Evolutionary conservation across 2,888 invertebrate species (phyloP), one percentile per base, ranked within the genome.

Genomic region (Parapristionchus giblindavisi): DNA sequence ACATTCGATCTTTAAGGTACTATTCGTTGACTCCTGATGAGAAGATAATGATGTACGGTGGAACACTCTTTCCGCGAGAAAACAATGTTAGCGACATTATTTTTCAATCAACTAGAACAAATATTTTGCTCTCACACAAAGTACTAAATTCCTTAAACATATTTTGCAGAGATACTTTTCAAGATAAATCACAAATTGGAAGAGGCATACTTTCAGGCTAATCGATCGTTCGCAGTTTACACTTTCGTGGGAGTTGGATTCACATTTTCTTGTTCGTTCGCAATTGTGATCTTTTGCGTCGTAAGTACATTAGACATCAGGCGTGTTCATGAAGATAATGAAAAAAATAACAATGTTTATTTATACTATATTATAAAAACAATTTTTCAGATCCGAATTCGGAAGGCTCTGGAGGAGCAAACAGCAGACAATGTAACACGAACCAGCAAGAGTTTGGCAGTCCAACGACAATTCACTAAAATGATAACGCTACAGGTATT

Each of bases 181-280:
- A n/a, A n/a, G n/a, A n/a, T n/a, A n/a, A n/a, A n/a, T n/a, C n/a
- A n/a, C n/a, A n/a, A n/a, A n/a, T n/a, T n/a, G n/a, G n/a, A n/a
- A n/a, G n/a, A n/a, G n/a, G n/a, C n/a, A n/a, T n/a, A n/a, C n/a
- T n/a, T n/a, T 65, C 63, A 65, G 63, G 63, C 43, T 8, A 65
- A 65, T 43, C 63, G 63, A 1, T 65, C 63, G 48, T 65, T 65
- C 21, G 63, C 63, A 29, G 29, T 43, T 11, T 65, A 65, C 29
- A 43, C 36, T 11, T 65, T 65, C 29, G 21, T 65, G 1, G 63
- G 63, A 14, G 48, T 65, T 24, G 63, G 63, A 8, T 32, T 65
- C 29, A 65, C 63, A 24, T 65, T 65, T 36, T 29, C 43, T 6
- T 27, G 27, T 21, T 32, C 63, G n/a, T 65, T 43, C 21, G 63